These are phyloP conservation scores for Fistularia tabacaria DNA, from an alignment of 2,797 vertebrate species.

Conservation along the genomic window DNA sequence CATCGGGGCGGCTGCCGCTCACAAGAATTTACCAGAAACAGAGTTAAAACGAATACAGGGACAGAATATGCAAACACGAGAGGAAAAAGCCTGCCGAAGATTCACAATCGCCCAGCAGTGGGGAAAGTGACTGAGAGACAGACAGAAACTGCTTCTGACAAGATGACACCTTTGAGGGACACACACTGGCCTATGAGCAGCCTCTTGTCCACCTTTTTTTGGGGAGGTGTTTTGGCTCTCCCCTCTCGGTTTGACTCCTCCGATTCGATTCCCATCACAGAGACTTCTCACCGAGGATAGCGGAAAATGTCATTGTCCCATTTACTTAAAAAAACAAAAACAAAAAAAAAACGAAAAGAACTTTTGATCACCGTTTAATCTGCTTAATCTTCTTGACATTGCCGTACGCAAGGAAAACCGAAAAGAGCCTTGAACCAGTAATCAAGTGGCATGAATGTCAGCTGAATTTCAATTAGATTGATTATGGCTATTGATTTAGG, in stretches of 20 bases:
- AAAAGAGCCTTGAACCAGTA: not conserved
- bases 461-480: slow-evolving; percentile 54
- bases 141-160: slow-evolving; percentile 66
- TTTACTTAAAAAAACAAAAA: too few relatives aligned
- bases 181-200: slow-evolving; percentile 37
- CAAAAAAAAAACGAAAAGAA: too few relatives aligned
- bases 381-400: too few relatives aligned
- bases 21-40: slow-evolving; percentile 20
- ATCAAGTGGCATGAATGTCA: slow-evolving; percentile 22
- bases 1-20: slow-evolving; percentile 43
- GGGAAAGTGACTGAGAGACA: slow-evolving; percentile 49
- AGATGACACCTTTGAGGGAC: slow-evolving; percentile 55
- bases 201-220: slow-evolving; percentile 57
- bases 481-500: slow-evolving; percentile 57
- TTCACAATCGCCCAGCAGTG: slow-evolving; percentile 29
- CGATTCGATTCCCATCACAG: too few relatives aligned
- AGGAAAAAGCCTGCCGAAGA: slow-evolving; percentile 33
- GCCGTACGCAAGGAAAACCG: slow-evolving; percentile 1
- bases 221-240: slow-evolving; percentile 41
- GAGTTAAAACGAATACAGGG: slow-evolving; percentile 53
- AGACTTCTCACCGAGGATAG: too few relatives aligned
- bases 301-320: too few relatives aligned
- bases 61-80: slow-evolving; percentile 36
- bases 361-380: too few relatives aligned
- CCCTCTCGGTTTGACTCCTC: slow-evolving; percentile 17